A percentile compares a stretch with the other conserved stretches of the same genome.
Conservation (phyloP, 2,888 invertebrate species). For the Stratiomys singularior region DNA sequence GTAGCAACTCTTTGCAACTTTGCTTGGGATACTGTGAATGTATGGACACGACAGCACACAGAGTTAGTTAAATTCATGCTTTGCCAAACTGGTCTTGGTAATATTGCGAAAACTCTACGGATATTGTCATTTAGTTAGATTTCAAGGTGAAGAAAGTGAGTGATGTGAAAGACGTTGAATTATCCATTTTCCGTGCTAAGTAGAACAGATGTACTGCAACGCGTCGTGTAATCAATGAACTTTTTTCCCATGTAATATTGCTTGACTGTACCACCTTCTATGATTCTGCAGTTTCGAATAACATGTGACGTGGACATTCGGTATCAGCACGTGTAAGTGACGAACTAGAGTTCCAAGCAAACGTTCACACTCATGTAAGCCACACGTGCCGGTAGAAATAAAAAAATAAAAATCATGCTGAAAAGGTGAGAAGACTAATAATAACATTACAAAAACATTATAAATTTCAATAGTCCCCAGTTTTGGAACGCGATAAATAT, state of each 20-base stretch:
- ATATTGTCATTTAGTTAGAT: background rate
- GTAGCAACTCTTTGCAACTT: background rate
- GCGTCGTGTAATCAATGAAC: background rate
- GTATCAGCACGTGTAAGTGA: no score
- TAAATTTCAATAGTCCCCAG: no score
- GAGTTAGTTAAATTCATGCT: conserved; percentile 34
- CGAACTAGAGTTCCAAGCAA: no score
- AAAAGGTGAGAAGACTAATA: no score
- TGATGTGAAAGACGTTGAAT: background rate
- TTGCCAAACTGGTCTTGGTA: conserved; percentile 28
- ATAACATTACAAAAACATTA: no score
- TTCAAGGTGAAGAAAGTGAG: conserved; percentile 13
- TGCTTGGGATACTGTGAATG: conserved; percentile 21
- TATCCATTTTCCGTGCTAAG: background rate
- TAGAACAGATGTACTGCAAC: background rate
- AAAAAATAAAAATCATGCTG: no score
- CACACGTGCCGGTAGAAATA: no score
- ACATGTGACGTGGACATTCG: no score
- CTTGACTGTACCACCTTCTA: background rate
- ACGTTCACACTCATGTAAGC: no score
- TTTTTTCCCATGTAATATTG: background rate
- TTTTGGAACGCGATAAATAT: no score
- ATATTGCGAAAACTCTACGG: background rate
- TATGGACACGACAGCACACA: background rate
- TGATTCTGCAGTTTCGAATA: no score